A percentile compares a stretch with the other conserved stretches of the same genome.
These are phyloP conservation scores for Papilio elwesi DNA, from an alignment of 2,888 invertebrate species.

Conservation along the genomic window DNA sequence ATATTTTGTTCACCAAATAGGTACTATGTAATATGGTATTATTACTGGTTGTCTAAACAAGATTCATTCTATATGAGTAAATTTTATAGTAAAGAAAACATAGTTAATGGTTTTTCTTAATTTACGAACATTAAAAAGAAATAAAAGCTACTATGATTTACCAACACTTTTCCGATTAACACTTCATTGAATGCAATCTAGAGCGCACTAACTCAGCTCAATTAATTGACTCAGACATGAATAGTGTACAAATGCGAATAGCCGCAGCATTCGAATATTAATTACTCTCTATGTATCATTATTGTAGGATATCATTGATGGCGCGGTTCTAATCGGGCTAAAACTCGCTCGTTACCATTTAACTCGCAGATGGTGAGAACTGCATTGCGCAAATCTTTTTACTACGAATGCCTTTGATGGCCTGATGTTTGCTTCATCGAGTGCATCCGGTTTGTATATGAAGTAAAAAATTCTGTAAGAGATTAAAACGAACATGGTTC, in stretches of 20 bases:
- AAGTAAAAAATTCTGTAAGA: too few species aligned
- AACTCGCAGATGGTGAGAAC: slow-evolving; percentile 57
- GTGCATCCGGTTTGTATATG: too few species aligned
- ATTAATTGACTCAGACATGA: background rate
- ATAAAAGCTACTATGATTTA: background rate
- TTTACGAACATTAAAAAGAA: too few species aligned
- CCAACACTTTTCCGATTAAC: background rate
- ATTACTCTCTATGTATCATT: slow-evolving; percentile 26
- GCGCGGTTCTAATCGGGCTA: slow-evolving; percentile 25
- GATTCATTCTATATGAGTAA: too few species aligned
- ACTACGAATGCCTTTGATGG: slow-evolving; percentile 18
- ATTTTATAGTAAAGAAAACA: too few species aligned
- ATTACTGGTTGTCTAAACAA: too few species aligned
- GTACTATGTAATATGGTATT: too few species aligned
- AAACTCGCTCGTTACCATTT: slow-evolving; percentile 36
- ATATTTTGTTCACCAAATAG: too few species aligned
- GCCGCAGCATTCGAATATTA: slow-evolving; percentile 21
- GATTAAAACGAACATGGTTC: too few species aligned
- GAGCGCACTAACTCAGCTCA: slow-evolving; percentile 15
- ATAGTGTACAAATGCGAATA: slow-evolving; percentile 18
- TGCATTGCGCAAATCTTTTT: slow-evolving; percentile 41
- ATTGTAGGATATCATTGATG: slow-evolving; percentile 23
- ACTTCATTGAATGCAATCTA: slow-evolving; percentile 14
- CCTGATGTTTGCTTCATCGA: too few species aligned
- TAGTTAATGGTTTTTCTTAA: too few species aligned